Percentiles rank a stretch among this genome's conserved stretches.
phyloP scores from a whole-genome alignment of 2,797 vertebrate genomes.

The Varecia variegata region DNA sequence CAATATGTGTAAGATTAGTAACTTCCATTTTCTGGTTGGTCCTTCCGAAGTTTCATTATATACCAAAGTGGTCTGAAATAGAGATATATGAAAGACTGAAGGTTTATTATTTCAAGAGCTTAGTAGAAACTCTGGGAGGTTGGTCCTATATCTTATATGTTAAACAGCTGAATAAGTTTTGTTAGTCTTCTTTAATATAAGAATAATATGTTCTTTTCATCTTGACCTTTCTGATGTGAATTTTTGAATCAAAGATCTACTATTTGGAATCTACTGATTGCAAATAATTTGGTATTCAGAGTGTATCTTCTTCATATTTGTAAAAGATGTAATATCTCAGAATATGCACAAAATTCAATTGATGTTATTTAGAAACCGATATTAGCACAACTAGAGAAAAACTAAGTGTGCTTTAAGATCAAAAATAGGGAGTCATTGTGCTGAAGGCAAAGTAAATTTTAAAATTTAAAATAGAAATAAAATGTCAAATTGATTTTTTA shows the following conservation, averaged over 20 bases:
- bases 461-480: conserved; percentile 42
- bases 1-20: not conserved
- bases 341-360: not conserved
- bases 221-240: not conserved
- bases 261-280: not conserved
- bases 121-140: not conserved
- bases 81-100: not conserved
- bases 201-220: not conserved
- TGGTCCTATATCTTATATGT: not conserved
- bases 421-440: not conserved
- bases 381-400: not conserved
- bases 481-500: not conserved
- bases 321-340: not conserved
- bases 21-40: not conserved
- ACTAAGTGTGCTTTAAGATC: not conserved
- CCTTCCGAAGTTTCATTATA: not conserved
- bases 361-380: not conserved
- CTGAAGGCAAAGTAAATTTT: not conserved
- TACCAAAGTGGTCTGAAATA: not conserved
- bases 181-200: not conserved
- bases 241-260: not conserved
- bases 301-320: not conserved
- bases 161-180: not conserved
- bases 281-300: not conserved
- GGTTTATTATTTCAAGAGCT: not conserved